These are phyloP conservation scores for Aradus depressus DNA, from an alignment of 2,888 invertebrate species.

Conservation along the genomic window DNA sequence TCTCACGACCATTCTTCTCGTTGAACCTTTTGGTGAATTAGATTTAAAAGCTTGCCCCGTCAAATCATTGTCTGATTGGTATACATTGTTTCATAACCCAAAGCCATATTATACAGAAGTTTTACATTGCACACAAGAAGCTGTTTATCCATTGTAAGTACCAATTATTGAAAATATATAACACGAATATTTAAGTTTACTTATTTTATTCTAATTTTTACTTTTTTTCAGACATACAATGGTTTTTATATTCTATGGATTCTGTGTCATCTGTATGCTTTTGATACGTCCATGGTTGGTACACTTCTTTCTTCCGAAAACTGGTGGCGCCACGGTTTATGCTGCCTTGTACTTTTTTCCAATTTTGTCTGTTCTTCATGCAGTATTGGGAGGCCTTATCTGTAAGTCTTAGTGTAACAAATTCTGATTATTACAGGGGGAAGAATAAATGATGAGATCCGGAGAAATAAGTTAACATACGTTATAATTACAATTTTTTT, in stretches of 20 bases:
- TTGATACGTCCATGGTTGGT: constrained; percentile 64
- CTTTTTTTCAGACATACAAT: constrained; percentile 70
- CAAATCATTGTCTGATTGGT: constrained; percentile 84
- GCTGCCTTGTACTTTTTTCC: constrained; percentile 92
- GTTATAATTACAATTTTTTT: too few species aligned
- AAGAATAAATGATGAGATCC: too few species aligned
- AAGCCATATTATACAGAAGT: constrained; percentile 79
- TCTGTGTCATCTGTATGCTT: constrained; percentile 69
- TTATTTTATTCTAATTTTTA: constrained; percentile 3
- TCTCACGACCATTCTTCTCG: constrained; percentile 62
- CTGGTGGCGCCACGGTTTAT: constrained; percentile 64
- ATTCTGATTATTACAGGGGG: too few species aligned
- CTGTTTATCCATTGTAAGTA: constrained; percentile 90
- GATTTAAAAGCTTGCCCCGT: constrained; percentile 67
- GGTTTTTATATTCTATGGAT: constrained; percentile 78
- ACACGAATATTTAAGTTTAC: constrained; percentile 11
- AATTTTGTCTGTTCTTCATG: constrained; percentile 71
- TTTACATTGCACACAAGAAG: constrained; percentile 92
- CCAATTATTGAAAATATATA: constrained; percentile 4
- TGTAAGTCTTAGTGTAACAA: too few species aligned
- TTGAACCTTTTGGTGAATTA: constrained; percentile 70
- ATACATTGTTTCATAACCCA: constrained; percentile 89
- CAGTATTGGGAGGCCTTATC: constrained; percentile 79
- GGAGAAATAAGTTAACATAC: too few species aligned
- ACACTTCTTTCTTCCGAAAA: constrained; percentile 49